phyloP scores from a whole-genome alignment of 2,113 vertebrate genomes.

The Gambusia holbrooki region DNA sequence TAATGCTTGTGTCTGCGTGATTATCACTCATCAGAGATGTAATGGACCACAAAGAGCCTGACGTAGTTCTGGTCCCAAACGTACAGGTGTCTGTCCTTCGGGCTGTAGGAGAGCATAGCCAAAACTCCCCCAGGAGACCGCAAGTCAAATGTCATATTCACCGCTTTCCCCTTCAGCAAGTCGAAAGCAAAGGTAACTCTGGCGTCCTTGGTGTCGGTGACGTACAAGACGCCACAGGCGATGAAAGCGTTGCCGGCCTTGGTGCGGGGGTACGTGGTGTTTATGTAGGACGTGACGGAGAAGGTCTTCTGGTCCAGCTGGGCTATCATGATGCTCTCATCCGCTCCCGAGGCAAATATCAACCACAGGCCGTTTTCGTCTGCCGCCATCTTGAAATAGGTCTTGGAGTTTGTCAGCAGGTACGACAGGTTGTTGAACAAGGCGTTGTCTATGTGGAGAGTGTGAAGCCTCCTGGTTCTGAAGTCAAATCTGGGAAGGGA shows the following conservation, averaged over 20 bases:
- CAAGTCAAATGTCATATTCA: conserved; percentile 88
- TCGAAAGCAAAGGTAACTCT: conserved; percentile 91
- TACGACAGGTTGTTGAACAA: conserved; percentile 88
- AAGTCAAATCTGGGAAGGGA: conserved; percentile 84
- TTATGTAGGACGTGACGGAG: conserved; percentile 81
- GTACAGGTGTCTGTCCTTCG: conserved; percentile 86
- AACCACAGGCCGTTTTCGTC: conserved; percentile 94
- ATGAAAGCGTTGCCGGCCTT: conserved; percentile 95
- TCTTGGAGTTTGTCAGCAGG: conserved; percentile 93
- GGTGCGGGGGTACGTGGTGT: conserved; percentile 90
- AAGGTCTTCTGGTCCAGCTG: conserved; percentile 87
- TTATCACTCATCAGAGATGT: conserved; percentile 76
- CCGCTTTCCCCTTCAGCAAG: conserved; percentile 83
- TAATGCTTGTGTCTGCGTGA: neutral
- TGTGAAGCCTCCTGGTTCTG: conserved; percentile 72
- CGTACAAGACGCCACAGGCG: conserved; percentile 88
- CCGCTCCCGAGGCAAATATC: conserved; percentile 87
- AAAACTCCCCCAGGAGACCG: conserved; percentile 85
- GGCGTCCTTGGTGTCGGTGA: conserved; percentile 90
- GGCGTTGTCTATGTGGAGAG: conserved; percentile 83
- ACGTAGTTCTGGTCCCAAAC: conserved; percentile 90
- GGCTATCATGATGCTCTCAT: conserved; percentile 89
- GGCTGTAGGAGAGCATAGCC: conserved; percentile 93
- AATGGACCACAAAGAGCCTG: conserved; percentile 85
- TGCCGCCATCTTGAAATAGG: conserved; percentile 92